Base-by-base conservation (phyloP, 1,140 invertebrate genomes). In the Drosophila setifemur region DNA sequence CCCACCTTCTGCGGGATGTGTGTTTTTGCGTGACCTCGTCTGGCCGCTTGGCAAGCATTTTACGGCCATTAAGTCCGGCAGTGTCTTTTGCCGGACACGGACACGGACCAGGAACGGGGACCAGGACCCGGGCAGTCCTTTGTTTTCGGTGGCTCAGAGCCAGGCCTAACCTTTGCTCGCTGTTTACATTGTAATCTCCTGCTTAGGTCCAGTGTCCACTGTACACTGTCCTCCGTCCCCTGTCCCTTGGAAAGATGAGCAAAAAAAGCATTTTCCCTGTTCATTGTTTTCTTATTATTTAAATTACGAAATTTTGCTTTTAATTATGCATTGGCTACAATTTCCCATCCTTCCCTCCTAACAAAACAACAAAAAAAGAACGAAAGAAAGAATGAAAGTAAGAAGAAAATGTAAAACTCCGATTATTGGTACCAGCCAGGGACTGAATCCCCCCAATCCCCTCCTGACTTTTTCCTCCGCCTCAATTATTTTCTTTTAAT, bases 51-150 rank as follows among this genome's bases (percentile, higher is more conserved):
- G 57, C 54, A 73, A 78, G 74, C 74, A 83, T 83, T 83, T 83
- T 83, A 83, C 79, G 79, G 78, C 74, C 81, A 79, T 83, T 83
- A 83, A 79, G 79, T 58, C 33, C 58, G 55, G 70, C 74, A 71
- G 58, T 74, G 70, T 85, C 63, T 83, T 57, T 44, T 72, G 11
- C 8, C 11, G 23, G 23, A 23, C 42, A 25, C 19, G 4, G 14
- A 18, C 14, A 1, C 26, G 7, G 12, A n/a, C 28, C 12, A 6
- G 33, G 16, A n/a, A 29, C 21, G 11, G 4, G 19, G 16, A 14
- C 11, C 4, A 12, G 0, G 2, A 14, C 3, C n/a, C 19, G 26
- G 8, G 5, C 8, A 16, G n/a, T 50, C 18, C 40, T 26, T 14
- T 1, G 21, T 69, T 52, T 31, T 44, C 25, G 39, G n/a, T 23